Evolutionary conservation across 2,888 invertebrate species (phyloP), one percentile per base, ranked within the genome.

Genomic region (Eupithecia tripunctaria): DNA sequence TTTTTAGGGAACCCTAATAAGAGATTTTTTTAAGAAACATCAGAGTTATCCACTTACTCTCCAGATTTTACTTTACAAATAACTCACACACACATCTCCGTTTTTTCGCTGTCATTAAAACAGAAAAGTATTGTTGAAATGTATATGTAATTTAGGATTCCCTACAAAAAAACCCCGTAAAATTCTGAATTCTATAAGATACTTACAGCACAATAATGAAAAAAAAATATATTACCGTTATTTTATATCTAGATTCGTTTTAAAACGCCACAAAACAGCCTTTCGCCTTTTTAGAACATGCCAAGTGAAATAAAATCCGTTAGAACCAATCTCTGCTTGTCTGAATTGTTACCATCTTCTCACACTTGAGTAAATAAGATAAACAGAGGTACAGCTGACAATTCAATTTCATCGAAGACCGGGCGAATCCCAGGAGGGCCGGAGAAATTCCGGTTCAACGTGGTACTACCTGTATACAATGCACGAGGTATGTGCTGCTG

Each of bases 371-470:
- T 70, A 75, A 82, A 81, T 81, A 82, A 81, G 80, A 78, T 77
- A 76, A 77, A 82, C 56, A 75, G 78, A 32, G 70, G 79, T 78
- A 80, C 76, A 64, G 74, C 70, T 83, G 82, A 82, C 85, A 86
- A 85, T 86, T 82, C 82, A 84, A 85, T 85, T 85, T 80, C 80
- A 84, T 81, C 81, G 82, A 78, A 78, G 80, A 77, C 78, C 75
- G 75, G 70, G 36, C 60, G 68, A 65, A 27, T 73, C 73, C 81
- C 85, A 79, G 78, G 67, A 70, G 75, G 59, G 29, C 69, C 29
- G 21, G 69, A 43, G 60, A 41, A 70, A 73, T 71, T 68, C 70
- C 21, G 18, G 43, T 47, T 21, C 25, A 29, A 60, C 18, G 60
- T 60, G 29, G 67, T 67, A 21, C 25, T 43, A 43, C 43, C 14